Conservation (phyloP, 2,888 invertebrate genomes). For the Sarcophaga subvicina region DNA sequence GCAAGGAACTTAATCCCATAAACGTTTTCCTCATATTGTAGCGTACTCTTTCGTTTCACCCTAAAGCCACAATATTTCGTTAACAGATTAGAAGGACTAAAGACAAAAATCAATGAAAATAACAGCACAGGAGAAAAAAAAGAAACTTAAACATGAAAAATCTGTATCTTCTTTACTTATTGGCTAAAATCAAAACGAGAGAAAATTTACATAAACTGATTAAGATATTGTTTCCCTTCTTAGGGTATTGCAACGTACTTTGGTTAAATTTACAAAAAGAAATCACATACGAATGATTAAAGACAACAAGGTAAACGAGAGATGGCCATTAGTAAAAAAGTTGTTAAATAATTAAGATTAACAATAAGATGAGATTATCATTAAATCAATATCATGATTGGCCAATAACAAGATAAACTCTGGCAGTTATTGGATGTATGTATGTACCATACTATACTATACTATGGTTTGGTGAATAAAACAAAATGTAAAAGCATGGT, state of each 20-base stretch:
- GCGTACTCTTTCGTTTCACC: neutral
- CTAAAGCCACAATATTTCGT: slow-evolving; percentile 48
- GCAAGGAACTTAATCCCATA: no score
- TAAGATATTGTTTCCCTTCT: slow-evolving; percentile 60
- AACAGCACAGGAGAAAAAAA: no score
- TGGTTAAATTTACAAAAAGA: neutral
- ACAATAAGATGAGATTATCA: slow-evolving; percentile 67
- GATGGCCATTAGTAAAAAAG: slow-evolving; percentile 68
- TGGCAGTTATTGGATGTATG: slow-evolving; percentile 1
- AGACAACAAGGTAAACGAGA: slow-evolving; percentile 60
- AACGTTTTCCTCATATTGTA: neutral
- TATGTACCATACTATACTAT: no score
- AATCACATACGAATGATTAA: slow-evolving; percentile 53
- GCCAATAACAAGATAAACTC: slow-evolving; percentile 64
- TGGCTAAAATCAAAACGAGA: slow-evolving; percentile 47
- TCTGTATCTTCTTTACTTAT: slow-evolving; percentile 27
- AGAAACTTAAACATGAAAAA: slow-evolving; percentile 34
- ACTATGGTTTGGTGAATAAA: neutral
- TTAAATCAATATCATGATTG: slow-evolving; percentile 67
- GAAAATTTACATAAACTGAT: slow-evolving; percentile 69
- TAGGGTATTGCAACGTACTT: neutral
- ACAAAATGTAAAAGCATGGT: neutral
- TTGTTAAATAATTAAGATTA: slow-evolving; percentile 70
- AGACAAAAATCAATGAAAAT: slow-evolving; percentile 43
- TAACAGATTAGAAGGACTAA: slow-evolving; percentile 59